These are phyloP conservation scores for Gymnobelideus leadbeateri DNA, from an alignment of 2,113 vertebrate genomes.

Conservation along the genomic window DNA sequence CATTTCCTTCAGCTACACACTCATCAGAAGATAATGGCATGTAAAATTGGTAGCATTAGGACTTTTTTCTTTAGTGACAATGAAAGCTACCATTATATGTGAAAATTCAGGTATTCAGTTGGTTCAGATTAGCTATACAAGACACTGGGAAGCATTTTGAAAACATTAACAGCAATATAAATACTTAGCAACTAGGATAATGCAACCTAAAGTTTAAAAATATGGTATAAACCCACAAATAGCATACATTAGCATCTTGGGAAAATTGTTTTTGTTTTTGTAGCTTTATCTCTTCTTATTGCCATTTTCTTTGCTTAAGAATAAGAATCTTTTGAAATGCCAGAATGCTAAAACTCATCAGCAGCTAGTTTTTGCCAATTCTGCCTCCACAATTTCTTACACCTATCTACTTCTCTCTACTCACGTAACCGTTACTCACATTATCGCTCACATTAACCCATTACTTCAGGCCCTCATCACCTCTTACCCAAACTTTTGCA, in stretches of 20 bases:
- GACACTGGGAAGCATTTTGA: conserved; percentile 24
- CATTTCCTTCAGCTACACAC: conserved; percentile 21
- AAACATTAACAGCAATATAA: conserved; percentile 24
- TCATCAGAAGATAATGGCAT: not conserved
- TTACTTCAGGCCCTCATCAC: not conserved
- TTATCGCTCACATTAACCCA: not conserved
- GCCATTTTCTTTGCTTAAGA: conserved; percentile 30
- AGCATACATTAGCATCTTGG: not conserved
- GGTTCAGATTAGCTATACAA: conserved; percentile 25
- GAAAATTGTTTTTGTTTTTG: conserved; percentile 14
- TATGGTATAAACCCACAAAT: conserved; percentile 13
- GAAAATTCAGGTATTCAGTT: conserved; percentile 19
- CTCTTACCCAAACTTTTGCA: not conserved
- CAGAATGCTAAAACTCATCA: not conserved
- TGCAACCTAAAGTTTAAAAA: conserved; percentile 29
- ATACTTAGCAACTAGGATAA: conserved; percentile 30
- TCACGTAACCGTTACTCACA: not conserved
- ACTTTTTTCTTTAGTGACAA: conserved; percentile 17
- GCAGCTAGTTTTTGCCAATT: not conserved
- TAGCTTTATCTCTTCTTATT: conserved; percentile 31
- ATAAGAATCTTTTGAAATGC: conserved; percentile 34
- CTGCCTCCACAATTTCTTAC: not conserved
- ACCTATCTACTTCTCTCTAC: not conserved
- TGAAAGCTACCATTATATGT: conserved; percentile 16
- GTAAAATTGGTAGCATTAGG: conserved; percentile 22